Conservation (phyloP, 2,113 vertebrate species). For the Pedetes capensis region DNA sequence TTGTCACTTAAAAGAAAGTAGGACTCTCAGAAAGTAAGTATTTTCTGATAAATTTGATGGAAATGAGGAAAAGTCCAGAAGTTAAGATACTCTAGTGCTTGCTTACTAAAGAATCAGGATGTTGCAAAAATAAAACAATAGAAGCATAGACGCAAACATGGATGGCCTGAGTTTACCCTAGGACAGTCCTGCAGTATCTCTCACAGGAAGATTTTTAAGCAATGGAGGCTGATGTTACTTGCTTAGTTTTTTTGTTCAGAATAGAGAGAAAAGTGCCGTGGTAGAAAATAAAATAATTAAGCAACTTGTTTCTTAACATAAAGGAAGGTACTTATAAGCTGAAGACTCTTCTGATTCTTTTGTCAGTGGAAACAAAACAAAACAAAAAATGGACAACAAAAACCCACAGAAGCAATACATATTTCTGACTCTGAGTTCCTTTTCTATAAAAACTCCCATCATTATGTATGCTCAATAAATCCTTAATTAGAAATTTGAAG, state of each 20-base stretch:
- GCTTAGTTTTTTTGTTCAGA: background rate
- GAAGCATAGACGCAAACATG: accelerated
- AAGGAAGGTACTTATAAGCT: background rate
- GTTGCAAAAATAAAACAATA: background rate
- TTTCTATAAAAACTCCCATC: background rate
- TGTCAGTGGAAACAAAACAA: background rate
- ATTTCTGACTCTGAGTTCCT: background rate
- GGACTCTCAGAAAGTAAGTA: background rate
- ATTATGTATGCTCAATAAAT: background rate
- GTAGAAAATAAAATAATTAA: background rate
- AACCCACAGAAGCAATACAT: no score
- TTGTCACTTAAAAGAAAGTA: background rate
- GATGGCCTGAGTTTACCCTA: background rate
- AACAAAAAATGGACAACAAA: no score
- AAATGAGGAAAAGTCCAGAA: background rate
- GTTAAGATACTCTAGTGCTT: background rate
- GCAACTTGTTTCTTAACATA: background rate
- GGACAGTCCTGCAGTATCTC: background rate
- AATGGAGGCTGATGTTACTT: background rate
- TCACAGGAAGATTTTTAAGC: background rate
- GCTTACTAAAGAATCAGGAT: background rate
- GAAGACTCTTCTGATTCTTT: background rate
- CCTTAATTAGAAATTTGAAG: background rate
- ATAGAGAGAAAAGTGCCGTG: background rate
- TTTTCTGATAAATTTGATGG: background rate